These are phyloP conservation scores for Drosophila melanogaster DNA, from an alignment of 1,140 invertebrate species.

Conservation along the genomic window Release_6_plus_ISO1_MT NC_004354.4:9748001-9748500, in stretches of 20 bases:
- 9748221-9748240: constrained; percentile 78
- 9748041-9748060: constrained; percentile 46
- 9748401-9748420: neutral
- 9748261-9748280: constrained; percentile 75
- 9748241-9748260: constrained; percentile 55
- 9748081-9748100: neutral
- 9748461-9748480: constrained; percentile 14
- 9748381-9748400: neutral
- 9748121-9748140: constrained; percentile 16
- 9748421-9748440: neutral
- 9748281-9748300: constrained; percentile 10
- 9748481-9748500: constrained; percentile 31
- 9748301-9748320: constrained; percentile 70
- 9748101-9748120: constrained; percentile 3
- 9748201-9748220: constrained; percentile 1
- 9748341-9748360: constrained; percentile 64
- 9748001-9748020: constrained; percentile 79
- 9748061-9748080: neutral
- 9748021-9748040: constrained; percentile 84
- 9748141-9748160: constrained; percentile 58
- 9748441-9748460: constrained; percentile 1
- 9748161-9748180: constrained; percentile 62
- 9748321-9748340: constrained; percentile 83
- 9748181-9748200: constrained; percentile 56
- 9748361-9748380: neutral